Percentiles rank a stretch among this genome's conserved stretches.
Conservation (phyloP, 2,113 vertebrate genomes). For the Martes martes region DNA sequence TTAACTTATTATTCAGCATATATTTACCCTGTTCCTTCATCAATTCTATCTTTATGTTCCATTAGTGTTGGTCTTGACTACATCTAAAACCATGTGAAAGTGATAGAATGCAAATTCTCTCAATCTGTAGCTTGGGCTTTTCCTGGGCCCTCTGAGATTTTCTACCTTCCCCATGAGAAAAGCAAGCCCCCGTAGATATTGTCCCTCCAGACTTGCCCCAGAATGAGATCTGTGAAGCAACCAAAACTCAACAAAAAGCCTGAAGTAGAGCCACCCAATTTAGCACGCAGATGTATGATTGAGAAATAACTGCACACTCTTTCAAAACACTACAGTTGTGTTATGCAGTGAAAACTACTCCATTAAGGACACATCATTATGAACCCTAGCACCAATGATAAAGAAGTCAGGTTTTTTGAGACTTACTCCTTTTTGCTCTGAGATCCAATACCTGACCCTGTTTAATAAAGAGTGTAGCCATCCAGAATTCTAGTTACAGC, state of each 20-base stretch:
- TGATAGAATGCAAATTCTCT: neutral
- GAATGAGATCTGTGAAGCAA: neutral
- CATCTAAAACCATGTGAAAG: neutral
- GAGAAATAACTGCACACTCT: neutral
- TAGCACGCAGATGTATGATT: neutral
- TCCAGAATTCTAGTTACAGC: neutral
- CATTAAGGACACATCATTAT: neutral
- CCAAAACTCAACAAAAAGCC: neutral
- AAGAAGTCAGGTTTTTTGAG: neutral
- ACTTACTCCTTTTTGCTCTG: neutral
- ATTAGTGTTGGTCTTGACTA: neutral
- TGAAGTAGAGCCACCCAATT: neutral
- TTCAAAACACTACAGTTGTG: neutral
- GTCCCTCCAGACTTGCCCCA: neutral
- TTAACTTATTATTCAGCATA: neutral
- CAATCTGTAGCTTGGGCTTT: neutral
- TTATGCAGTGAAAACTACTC: neutral
- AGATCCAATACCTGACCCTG: neutral
- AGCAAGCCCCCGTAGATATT: accelerated
- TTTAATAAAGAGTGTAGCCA: neutral
- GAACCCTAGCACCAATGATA: neutral
- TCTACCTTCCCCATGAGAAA: neutral
- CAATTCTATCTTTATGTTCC: neutral
- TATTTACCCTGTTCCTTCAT: neutral
- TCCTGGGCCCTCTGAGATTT: neutral